phyloP scores from a whole-genome alignment of 2,113 vertebrate species.

The Bucco capensis region DNA sequence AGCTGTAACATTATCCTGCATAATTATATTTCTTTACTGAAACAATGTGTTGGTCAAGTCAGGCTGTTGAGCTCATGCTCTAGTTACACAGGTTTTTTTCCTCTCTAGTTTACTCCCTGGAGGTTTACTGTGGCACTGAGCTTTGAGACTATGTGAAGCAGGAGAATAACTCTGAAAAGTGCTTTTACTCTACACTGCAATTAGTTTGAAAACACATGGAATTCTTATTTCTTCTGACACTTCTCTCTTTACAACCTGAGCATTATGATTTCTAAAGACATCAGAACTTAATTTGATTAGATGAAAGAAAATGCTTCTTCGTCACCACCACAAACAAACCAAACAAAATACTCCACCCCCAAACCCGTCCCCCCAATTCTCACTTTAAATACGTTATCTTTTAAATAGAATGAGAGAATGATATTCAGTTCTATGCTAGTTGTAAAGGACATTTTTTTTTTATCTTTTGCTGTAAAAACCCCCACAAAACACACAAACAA shows the following conservation, averaged over 20 bases:
- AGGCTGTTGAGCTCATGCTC: no score
- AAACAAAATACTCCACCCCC: not conserved
- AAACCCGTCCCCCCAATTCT: accelerated
- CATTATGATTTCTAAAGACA: not conserved
- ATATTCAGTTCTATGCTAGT: not conserved
- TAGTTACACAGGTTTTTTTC: no score
- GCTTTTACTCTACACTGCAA: no score
- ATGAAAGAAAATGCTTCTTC: not conserved
- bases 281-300: not conserved
- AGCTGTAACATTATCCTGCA: no score
- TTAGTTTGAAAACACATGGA: no score
- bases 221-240: not conserved
- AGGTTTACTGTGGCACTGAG: no score
- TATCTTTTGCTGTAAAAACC: not conserved
- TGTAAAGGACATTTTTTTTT: not conserved
- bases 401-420: not conserved
- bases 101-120: no score
- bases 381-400: not conserved
- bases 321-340: not conserved
- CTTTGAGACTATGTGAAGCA: no score
- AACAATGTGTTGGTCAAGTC: no score
- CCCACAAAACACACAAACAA: not conserved
- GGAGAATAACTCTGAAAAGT: no score
- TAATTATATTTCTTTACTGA: no score
- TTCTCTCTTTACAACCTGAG: not conserved